A percentile compares a stretch with the other conserved stretches of the same genome.
These are phyloP conservation scores for Hippocampus comes DNA, from an alignment of 2,113 vertebrate species.

Conservation along the genomic window DNA sequence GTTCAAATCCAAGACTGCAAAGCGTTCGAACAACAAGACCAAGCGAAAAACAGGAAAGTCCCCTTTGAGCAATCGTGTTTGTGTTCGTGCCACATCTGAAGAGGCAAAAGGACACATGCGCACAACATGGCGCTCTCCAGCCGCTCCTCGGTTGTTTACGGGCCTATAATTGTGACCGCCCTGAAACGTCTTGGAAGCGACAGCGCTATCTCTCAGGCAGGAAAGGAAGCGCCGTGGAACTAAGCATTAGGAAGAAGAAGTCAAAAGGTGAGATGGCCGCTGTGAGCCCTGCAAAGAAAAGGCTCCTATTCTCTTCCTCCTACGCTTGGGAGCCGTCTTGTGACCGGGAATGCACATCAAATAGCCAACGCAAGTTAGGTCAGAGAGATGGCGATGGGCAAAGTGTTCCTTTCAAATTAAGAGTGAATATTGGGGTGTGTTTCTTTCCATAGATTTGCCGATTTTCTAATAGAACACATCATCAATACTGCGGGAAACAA, in stretches of 20 bases:
- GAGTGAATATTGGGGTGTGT: too few relatives aligned
- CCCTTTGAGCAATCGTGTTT: not conserved
- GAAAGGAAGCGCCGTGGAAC: not conserved
- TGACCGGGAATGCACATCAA: too few relatives aligned
- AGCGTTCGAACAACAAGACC: not conserved
- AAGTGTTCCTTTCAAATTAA: too few relatives aligned
- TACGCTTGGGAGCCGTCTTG: too few relatives aligned
- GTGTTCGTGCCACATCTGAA: constrained; percentile 4
- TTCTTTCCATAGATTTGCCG: too few relatives aligned
- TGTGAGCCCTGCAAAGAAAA: not conserved
- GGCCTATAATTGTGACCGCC: not conserved
- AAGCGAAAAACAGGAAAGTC: not conserved
- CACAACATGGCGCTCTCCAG: not conserved
- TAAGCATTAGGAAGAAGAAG: not conserved
- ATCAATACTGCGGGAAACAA: too few relatives aligned
- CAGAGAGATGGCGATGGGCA: too few relatives aligned
- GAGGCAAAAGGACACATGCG: not conserved
- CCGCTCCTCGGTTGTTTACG: not conserved
- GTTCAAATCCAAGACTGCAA: not conserved
- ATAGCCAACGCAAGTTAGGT: too few relatives aligned
- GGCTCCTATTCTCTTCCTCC: not conserved
- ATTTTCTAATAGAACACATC: too few relatives aligned
- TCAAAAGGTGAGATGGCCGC: not conserved
- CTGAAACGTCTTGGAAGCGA: not conserved
- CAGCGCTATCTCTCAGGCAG: not conserved